These are phyloP conservation scores for Stegodyphus dumicola DNA, from an alignment of 1,140 invertebrate species.

Conservation along the genomic window DNA sequence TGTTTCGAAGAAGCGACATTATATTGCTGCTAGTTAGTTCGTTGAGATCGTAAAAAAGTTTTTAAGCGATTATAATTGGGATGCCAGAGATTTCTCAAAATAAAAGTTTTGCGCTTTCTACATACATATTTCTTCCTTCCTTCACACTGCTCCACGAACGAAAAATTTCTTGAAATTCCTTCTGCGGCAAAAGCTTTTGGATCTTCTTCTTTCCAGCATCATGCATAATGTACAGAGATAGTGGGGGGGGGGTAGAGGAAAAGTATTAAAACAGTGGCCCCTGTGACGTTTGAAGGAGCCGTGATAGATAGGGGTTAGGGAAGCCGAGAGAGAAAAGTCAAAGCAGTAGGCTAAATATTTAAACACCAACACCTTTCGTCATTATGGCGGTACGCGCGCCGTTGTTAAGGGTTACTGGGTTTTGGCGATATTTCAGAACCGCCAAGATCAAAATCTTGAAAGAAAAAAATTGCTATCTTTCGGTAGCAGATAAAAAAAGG, in stretches of 20 bases:
- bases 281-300: slow-evolving; percentile 36
- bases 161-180: too few species aligned
- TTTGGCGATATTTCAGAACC: slow-evolving; percentile 8
- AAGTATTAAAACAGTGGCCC: slow-evolving; percentile 48
- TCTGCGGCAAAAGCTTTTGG: too few species aligned
- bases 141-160: too few species aligned
- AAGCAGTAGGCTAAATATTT: slow-evolving; percentile 61
- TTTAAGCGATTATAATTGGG: too few species aligned
- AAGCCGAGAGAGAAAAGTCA: slow-evolving; percentile 50
- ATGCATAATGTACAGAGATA: slow-evolving; percentile 54
- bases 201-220: too few species aligned
- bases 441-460: slow-evolving; percentile 4
- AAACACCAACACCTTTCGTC: slow-evolving; percentile 60
- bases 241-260: too few species aligned
- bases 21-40: too few species aligned
- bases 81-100: not conserved
- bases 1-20: too few species aligned
- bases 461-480: not conserved
- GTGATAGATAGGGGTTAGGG: slow-evolving; percentile 55
- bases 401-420: slow-evolving; percentile 10
- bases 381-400: slow-evolving; percentile 51
- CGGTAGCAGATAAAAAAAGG: too few species aligned
- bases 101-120: not conserved
- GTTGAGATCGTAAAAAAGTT: too few species aligned
- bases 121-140: not conserved